Base-by-base conservation (phyloP, 2,113 vertebrate genomes). In the Silurus meridionalis region DNA sequence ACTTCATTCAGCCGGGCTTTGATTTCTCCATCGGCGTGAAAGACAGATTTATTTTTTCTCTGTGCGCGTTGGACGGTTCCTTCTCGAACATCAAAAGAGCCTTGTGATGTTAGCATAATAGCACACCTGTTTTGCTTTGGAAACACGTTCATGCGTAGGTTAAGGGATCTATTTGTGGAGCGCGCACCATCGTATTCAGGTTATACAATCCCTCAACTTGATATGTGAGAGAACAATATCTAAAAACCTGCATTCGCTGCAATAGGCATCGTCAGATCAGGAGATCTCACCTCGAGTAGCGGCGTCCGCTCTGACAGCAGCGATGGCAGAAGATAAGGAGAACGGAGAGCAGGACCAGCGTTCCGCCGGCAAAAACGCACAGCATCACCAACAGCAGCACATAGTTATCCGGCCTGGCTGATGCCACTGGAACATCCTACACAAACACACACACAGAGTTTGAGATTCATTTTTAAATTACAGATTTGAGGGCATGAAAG, bases 291-390 rank as follows among this genome's bases (percentile, higher is more conserved):
- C 98, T 98, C 93, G 97, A 96, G 90, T 96, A 95, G 82, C 95
- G 94, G 3, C 95, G 95, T 10, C 95, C 96, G 0, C 94, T 94
- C 90, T 95, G 94, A 82, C 97, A 98, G 94, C 97, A 99, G 84
- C 95, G 96, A 84, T 95, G 95, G 83, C 97, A 99, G 92, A 97
- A 93, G 88, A 99, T 94, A 86, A 98, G 94, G 90, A 97, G 91
- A 19, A 97, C 95, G 0, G 96, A 96, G 48, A 99, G 95, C 87
- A 98, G 94, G 15, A 97, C 95, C 88, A 99, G 91, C 0, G 95
- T 97, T 86, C 97, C 97, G 0, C 96, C 97, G 0, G 97, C 95
- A 37, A 99, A 97, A 71, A 97, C 94, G 46, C 97, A 97, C 91
- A 97, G 92, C 88, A 99, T 92, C 87, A 97, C 96, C 83, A 98